Conservation (phyloP, 1,140 invertebrate genomes). For the Periplaneta americana region DNA sequence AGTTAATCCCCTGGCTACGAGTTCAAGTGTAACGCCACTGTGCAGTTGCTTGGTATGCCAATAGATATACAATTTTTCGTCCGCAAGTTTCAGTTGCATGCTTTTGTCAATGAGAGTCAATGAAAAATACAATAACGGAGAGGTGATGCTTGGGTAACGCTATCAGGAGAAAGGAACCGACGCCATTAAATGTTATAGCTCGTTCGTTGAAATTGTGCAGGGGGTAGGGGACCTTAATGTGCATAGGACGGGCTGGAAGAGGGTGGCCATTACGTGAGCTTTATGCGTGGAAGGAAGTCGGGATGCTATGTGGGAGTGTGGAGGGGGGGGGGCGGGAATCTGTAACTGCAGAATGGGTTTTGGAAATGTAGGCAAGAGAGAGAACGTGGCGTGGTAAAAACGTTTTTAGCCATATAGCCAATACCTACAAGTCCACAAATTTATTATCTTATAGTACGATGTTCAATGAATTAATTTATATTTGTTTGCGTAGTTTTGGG, state of each 20-base stretch:
- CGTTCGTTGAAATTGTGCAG: neutral
- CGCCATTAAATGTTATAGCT: no score
- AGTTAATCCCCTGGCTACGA: no score
- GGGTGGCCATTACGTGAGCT: neutral
- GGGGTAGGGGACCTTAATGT: neutral
- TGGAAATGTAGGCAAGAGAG: no score
- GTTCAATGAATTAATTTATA: neutral
- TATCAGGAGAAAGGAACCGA: neutral
- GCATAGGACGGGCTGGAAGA: neutral
- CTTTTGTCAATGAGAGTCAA: no score
- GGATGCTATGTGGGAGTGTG: neutral
- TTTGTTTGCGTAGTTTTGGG: neutral
- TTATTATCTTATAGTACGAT: neutral
- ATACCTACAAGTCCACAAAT: neutral
- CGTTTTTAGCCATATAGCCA: neutral
- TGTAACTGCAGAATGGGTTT: neutral
- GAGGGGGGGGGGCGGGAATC: neutral
- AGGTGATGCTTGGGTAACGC: no score
- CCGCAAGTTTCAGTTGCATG: no score
- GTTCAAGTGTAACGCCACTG: no score
- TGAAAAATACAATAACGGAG: no score
- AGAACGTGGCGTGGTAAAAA: neutral
- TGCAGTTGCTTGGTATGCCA: no score
- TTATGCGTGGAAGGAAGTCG: neutral
- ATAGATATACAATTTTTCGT: no score